Evolutionary conservation across 1,140 invertebrate genomes (phyloP), one percentile per base, ranked within the genome.

Genomic region (Drosophila lowei): DNA sequence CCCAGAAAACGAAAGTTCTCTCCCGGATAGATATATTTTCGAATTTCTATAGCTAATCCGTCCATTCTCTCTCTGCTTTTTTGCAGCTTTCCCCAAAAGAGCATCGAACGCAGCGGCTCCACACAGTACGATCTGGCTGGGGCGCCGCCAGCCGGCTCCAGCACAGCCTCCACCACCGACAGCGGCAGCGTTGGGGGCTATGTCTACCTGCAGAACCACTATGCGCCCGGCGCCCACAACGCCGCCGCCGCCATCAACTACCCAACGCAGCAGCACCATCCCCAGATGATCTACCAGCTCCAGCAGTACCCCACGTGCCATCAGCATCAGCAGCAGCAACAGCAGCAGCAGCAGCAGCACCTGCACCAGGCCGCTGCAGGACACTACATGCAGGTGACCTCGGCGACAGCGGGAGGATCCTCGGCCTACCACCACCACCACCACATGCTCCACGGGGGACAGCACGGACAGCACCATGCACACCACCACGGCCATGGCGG

Each of bases 361-460:
- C 15, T 76, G 18, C 77, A 80, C 15, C 78, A 81, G 63, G 34
- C 66, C 43, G 28, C 49, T 34, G 21, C 60, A 48, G 72, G 71
- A 21, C 79, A 83, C 44, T 84, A 85, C 18, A 85, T 84, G 66
- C 80, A 88, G 59, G 65, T 88, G 38, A 49, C 76, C 42, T 89
- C 91, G 48, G 81, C 91, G 53, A 90, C 91, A 56, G 80, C 71
- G 38, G 94, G 93, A 68, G 91, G 91, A 13, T 38, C 34, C 2
- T 38, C 34, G 34, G 34, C 34, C n/a, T 93, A 94, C 73, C 88
- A 88, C 50, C 91, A 92, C 55, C 86, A 91, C 92, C 62, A 90
- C 49, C 89, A 90, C 30, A 68, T 90, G 73, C 90, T 62, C 91
- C 92, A 79, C 79, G 83, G 54, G 34, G 30, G 34, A 0, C 34